These are phyloP conservation scores for Percina caprodes DNA, from an alignment of 2,113 vertebrate species.

Conservation along the genomic window DNA sequence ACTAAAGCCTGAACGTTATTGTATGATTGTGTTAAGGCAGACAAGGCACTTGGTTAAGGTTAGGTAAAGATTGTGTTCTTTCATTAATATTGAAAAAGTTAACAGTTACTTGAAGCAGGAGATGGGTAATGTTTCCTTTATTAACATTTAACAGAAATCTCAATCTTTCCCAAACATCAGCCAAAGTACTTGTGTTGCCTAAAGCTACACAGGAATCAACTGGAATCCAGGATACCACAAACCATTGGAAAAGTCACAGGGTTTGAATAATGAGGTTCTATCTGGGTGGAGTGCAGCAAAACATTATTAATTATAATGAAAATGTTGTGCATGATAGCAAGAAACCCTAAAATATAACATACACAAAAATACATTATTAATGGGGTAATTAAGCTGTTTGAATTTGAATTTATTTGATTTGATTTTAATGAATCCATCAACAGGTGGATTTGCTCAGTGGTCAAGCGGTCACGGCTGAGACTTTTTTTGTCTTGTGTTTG, in stretches of 20 bases:
- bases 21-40: constrained; percentile 2
- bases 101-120: not conserved
- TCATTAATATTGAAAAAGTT: not conserved
- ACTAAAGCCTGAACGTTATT: not conserved
- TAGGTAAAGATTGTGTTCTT: constrained; percentile 9
- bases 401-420: no score
- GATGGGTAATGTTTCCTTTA: not conserved
- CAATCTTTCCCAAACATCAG: not conserved
- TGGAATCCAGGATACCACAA: not conserved
- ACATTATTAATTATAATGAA: no score
- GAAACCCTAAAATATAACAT: not conserved
- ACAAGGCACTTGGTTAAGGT: not conserved
- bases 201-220: constrained; percentile 1
- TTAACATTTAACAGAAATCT: constrained; percentile 13
- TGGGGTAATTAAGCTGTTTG: not conserved
- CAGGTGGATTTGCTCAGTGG: not conserved
- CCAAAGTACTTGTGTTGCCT: not conserved
- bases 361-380: not conserved
- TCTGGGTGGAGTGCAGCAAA: not conserved
- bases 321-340: not conserved
- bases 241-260: not conserved
- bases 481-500: not conserved
- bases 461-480: not conserved
- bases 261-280: constrained; percentile 9
- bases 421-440: not conserved